Conservation (phyloP, 2,113 vertebrate genomes). For the Prolemur simus region DNA sequence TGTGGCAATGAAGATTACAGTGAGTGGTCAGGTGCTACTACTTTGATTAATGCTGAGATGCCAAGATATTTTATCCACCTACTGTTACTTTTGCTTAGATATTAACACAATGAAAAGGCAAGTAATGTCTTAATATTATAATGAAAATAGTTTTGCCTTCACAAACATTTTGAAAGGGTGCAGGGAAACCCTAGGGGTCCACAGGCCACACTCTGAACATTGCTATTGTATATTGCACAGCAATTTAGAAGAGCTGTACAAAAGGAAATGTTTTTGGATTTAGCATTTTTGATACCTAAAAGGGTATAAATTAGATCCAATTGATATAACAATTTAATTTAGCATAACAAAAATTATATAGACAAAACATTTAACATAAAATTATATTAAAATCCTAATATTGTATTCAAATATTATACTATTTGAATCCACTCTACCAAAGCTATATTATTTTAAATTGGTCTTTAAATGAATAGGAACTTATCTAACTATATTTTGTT, state of each 20-base stretch:
- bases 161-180: not conserved
- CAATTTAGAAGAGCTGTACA: not conserved
- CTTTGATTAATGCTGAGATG: not conserved
- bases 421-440: not conserved
- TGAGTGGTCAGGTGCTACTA: not conserved
- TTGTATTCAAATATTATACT: not conserved
- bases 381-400: not conserved
- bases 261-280: not conserved
- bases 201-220: not conserved
- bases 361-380: not conserved
- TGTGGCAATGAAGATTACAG: not conserved
- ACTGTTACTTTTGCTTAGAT: not conserved
- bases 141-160: not conserved
- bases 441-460: not conserved
- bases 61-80: not conserved
- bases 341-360: not conserved
- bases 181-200: not conserved
- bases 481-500: not conserved
- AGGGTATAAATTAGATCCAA: not conserved
- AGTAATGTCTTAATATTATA: not conserved
- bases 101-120: not conserved
- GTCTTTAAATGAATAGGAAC: not conserved
- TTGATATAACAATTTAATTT: not conserved
- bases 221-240: not conserved
- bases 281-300: not conserved